Base-by-base conservation (phyloP, 37 sponge, comb jelly and placozoan species). In the Cliona cf. orientalis region DNA sequence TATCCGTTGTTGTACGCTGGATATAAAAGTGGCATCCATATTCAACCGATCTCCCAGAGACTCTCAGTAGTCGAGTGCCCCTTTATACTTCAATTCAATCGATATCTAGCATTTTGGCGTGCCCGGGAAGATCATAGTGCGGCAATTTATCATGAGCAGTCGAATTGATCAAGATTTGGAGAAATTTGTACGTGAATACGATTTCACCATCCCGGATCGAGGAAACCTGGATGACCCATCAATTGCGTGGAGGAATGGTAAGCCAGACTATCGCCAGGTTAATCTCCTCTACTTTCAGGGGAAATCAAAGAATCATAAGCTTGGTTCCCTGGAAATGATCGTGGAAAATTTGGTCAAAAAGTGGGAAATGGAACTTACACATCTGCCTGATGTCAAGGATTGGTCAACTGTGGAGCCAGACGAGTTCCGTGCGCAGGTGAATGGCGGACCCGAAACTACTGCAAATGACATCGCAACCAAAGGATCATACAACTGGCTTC, bases 331-430 rank as follows among this genome's bases (percentile, higher is more conserved):
- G 60, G 86, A 85, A 67, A 64, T 78, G 26, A 66, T 53, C 19
- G 79, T 79, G 34, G 86, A 85, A 45, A 77, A 85, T 41, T 61
- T 85, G 4, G 79, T 85, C 33, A 85, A 85, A 61, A 85, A 71
- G n/a, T 85, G 79, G 79, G 79, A 85, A 26, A 85, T 79, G 78
- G 78, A 85, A 57, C 5, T 72, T 6, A 42, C 86, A 34, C 68
- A 68, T 36, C 11, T 38, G 23, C 38, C 38, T 68, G n/a, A n/a
- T n/a, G n/a, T n/a, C n/a, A 49, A 69, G 21, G 39, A 69, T 38
- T 69, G 71, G 71, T 37, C 41, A 6, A 69, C 80, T 68, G 46
- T 80, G 34, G 26, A 40, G 23, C 46, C 25, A 7, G 68, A 66
- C 9, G 67, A 66, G 25, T 80, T 36, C 39, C 49, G 57, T 6